A percentile compares a stretch with the other conserved stretches of the same genome.
These are phyloP conservation scores for Sesamia inferens DNA, from an alignment of 2,888 invertebrate species.

Conservation along the genomic window DNA sequence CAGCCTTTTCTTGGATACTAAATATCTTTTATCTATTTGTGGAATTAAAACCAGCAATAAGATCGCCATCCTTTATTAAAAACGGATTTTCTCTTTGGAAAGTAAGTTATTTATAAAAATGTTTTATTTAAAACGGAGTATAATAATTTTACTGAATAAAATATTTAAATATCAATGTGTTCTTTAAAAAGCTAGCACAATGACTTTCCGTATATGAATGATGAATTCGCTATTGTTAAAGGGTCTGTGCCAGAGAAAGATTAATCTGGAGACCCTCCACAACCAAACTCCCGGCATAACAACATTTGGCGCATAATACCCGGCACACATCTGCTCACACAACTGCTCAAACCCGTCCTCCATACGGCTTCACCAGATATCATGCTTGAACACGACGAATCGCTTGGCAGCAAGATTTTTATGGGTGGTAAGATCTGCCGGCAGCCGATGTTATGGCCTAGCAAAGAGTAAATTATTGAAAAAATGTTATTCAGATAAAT, in stretches of 20 bases:
- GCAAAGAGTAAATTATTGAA: background rate
- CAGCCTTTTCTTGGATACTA: conserved; percentile 70
- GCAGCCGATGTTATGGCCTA: too few species aligned
- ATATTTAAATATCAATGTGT: background rate
- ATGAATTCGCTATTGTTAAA: background rate
- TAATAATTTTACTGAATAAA: background rate
- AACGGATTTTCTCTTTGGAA: conserved; percentile 23
- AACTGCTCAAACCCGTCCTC: too few species aligned
- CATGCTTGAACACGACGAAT: too few species aligned
- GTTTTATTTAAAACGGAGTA: background rate
- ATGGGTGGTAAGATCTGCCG: too few species aligned
- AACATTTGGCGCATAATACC: too few species aligned
- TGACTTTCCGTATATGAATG: background rate
- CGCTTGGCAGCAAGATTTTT: too few species aligned
- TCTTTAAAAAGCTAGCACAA: background rate
- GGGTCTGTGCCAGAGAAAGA: too few species aligned
- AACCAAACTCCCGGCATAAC: too few species aligned
- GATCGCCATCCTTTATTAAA: conserved; percentile 33
- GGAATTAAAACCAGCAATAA: conserved; percentile 68
- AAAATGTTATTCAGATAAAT: background rate
- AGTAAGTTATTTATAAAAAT: background rate
- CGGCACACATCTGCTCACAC: too few species aligned
- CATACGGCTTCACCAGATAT: too few species aligned
- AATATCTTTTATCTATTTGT: conserved; percentile 78
- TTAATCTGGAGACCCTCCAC: too few species aligned